Evolutionary conservation across 2,113 vertebrate species (phyloP).

Genomic region (Thymallus thymallus): DNA sequence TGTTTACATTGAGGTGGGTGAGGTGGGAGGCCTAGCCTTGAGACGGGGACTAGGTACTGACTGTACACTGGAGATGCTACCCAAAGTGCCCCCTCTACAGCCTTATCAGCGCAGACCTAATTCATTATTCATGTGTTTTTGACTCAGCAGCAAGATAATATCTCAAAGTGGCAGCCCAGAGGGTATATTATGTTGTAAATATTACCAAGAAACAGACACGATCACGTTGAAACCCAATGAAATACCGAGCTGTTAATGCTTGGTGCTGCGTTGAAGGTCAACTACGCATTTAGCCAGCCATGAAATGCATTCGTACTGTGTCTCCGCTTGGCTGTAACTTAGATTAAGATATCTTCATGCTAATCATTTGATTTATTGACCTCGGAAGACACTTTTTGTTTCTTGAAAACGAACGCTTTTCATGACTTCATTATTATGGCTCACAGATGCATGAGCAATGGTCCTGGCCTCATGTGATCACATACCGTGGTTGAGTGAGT

Average conservation of each 20-base stretch:
- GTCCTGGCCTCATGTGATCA: background rate
- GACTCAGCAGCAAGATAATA: slow-evolving; percentile 30
- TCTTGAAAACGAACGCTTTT: background rate
- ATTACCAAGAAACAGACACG: slow-evolving; percentile 19
- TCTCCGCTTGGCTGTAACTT: slow-evolving; percentile 5
- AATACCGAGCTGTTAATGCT: slow-evolving; percentile 10
- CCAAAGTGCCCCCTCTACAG: background rate
- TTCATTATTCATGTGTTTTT: slow-evolving; percentile 53
- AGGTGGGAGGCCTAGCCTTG: background rate
- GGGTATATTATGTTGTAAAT: slow-evolving; percentile 40
- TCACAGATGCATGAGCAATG: background rate
- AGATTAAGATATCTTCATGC: slow-evolving; percentile 57
- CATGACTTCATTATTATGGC: background rate
- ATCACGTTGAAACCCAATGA: slow-evolving; percentile 8
- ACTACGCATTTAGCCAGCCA: slow-evolving; percentile 59
- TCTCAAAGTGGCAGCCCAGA: slow-evolving; percentile 9
- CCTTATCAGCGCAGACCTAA: slow-evolving; percentile 20
- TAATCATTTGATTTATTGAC: slow-evolving; percentile 68
- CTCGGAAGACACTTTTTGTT: slow-evolving; percentile 3
- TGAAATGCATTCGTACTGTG: slow-evolving; percentile 57
- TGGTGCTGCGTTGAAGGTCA: slow-evolving; percentile 58
- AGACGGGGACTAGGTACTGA: background rate
- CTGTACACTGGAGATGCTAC: background rate
- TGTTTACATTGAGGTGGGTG: background rate
- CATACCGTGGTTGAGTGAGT: background rate